phyloP scores from a whole-genome alignment of 1,140 invertebrate species.

The Mamestra configurata region DNA sequence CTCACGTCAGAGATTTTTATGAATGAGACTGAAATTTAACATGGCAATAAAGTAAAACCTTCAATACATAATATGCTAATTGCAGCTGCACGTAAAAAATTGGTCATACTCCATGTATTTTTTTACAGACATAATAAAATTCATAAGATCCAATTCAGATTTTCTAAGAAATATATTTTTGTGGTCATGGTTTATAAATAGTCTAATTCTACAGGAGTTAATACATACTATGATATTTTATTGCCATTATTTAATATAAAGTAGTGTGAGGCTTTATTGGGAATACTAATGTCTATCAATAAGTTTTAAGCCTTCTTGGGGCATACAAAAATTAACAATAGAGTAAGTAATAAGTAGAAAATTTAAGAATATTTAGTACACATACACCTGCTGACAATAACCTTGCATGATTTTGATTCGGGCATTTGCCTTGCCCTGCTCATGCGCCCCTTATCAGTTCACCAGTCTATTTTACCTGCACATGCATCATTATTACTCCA shows the following conservation, averaged over 20 bases:
- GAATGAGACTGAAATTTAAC: no score
- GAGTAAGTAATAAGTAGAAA: neutral
- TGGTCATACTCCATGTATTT: neutral
- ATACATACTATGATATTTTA: slow-evolving; percentile 23
- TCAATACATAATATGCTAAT: neutral
- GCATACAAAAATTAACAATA: neutral
- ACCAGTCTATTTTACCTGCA: neutral
- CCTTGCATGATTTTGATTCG: neutral
- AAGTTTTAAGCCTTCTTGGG: slow-evolving; percentile 3
- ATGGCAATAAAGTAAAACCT: no score
- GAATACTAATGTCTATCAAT: neutral
- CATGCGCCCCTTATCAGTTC: neutral
- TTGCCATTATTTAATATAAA: slow-evolving; percentile 13
- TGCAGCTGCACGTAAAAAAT: neutral
- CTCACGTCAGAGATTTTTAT: no score
- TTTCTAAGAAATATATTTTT: neutral
- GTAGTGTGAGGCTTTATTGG: neutral
- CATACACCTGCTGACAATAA: neutral
- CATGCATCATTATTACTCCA: neutral
- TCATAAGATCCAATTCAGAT: slow-evolving; percentile 4
- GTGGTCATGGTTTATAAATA: slow-evolving; percentile 28
- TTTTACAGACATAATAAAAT: neutral
- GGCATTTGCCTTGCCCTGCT: neutral
- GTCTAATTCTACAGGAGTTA: slow-evolving; percentile 3
- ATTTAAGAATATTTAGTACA: neutral